Evolutionary conservation across 2,797 vertebrate species (phyloP).

Genomic region (Fistularia tabacaria): DNA sequence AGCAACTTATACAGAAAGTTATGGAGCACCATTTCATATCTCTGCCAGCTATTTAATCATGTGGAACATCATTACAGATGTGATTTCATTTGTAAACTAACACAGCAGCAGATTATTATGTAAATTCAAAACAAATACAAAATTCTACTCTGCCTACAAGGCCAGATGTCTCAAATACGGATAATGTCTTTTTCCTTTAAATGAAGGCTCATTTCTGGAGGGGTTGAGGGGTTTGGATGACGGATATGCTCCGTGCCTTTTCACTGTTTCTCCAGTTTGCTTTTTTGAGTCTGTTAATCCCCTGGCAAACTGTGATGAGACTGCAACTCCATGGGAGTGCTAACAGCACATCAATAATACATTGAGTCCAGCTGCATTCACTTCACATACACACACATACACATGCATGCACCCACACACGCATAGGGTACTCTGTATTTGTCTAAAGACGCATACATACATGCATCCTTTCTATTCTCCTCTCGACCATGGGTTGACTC

Average conservation of each 20-base stretch:
- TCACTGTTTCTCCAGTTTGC: slow-evolving; percentile 55
- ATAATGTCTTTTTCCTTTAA: slow-evolving; percentile 37
- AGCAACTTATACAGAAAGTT: slow-evolving; percentile 6
- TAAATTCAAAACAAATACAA: slow-evolving; percentile 49
- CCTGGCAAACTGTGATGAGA: slow-evolving; percentile 70
- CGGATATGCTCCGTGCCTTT: slow-evolving; percentile 46
- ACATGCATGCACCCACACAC: slow-evolving; percentile 9
- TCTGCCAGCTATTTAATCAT: slow-evolving; percentile 36
- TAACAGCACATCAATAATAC: slow-evolving; percentile 75
- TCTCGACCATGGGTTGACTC: slow-evolving; percentile 44
- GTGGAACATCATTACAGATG: slow-evolving; percentile 39
- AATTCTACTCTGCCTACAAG: slow-evolving; percentile 21
- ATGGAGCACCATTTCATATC: slow-evolving; percentile 7
- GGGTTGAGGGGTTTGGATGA: slow-evolving; percentile 29
- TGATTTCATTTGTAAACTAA: slow-evolving; percentile 32
- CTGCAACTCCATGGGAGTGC: slow-evolving; percentile 66
- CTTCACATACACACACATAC: slow-evolving; percentile 30
- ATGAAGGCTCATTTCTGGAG: slow-evolving; percentile 31
- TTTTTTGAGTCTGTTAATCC: slow-evolving; percentile 70
- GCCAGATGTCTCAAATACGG: slow-evolving; percentile 47
- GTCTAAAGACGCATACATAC: slow-evolving; percentile 4
- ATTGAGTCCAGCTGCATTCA: slow-evolving; percentile 68
- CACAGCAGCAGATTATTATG: slow-evolving; percentile 19
- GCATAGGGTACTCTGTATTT: slow-evolving; percentile 4
- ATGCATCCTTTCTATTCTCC: slow-evolving; percentile 46